phyloP scores from a whole-genome alignment of 1,140 invertebrate species.

The Pseudomyrmex flavicornis region DNA sequence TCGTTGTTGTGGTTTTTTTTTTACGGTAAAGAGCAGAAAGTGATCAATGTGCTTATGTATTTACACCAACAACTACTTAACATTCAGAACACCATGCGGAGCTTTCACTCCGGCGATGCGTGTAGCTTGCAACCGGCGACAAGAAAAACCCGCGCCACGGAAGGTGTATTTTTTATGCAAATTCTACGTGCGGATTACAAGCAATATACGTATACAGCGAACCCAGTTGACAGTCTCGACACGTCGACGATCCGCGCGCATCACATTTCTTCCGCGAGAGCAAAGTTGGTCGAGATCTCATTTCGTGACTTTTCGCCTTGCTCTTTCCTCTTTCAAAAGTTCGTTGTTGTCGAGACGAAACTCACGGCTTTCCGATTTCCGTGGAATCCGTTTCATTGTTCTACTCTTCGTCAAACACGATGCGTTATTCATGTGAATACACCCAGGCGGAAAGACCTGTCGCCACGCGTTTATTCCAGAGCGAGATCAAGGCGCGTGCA shows the following conservation, averaged over 20 bases:
- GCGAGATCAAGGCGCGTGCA: not conserved
- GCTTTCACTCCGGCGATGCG: slow-evolving; percentile 50
- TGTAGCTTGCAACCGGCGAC: slow-evolving; percentile 22
- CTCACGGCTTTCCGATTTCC: slow-evolving; percentile 13
- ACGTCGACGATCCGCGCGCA: slow-evolving; percentile 9
- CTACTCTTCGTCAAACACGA: not conserved
- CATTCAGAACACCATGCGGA: slow-evolving; percentile 34
- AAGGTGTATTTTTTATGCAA: slow-evolving; percentile 37
- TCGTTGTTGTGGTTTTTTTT: not conserved
- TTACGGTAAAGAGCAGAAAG: slow-evolving; percentile 1
- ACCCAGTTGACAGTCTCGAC: slow-evolving; percentile 16
- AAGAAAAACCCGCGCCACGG: not conserved
- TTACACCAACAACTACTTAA: slow-evolving; percentile 29
- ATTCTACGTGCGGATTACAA: slow-evolving; percentile 28
- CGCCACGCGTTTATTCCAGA: slow-evolving; percentile 7
- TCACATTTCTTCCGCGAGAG: not conserved
- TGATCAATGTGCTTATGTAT: slow-evolving; percentile 13
- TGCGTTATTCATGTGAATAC: slow-evolving; percentile 34
- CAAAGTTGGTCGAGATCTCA: slow-evolving; percentile 55
- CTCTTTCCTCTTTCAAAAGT: no score
- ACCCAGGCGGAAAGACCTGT: not conserved
- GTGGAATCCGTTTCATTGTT: not conserved
- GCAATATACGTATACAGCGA: not conserved
- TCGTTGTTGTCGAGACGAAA: slow-evolving; percentile 4
- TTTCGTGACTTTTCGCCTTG: slow-evolving; percentile 16